These are phyloP conservation scores for Danionella cerebrum DNA, from an alignment of 2,113 vertebrate genomes.

Conservation along the genomic window DNA sequence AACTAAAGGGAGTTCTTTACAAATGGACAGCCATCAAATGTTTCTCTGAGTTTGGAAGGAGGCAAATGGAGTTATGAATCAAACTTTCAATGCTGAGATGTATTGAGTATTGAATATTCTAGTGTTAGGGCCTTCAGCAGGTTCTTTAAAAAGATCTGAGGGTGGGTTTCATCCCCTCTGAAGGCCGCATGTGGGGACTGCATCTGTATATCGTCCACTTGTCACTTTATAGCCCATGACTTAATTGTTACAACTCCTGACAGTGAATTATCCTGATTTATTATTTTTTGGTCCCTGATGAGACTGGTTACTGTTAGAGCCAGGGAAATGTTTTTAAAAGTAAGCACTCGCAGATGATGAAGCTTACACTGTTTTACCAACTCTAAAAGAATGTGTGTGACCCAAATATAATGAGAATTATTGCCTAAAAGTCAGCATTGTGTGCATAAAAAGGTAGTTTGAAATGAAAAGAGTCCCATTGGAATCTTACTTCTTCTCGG, in stretches of 20 bases:
- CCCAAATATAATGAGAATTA: not conserved
- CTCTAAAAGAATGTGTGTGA: slow-evolving; percentile 9
- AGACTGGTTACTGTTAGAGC: not conserved
- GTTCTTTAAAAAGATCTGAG: not conserved
- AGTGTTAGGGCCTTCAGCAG: not conserved
- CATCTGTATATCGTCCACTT: not conserved
- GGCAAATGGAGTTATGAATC: not conserved
- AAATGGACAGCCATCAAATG: not conserved
- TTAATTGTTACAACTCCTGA: slow-evolving; percentile 18
- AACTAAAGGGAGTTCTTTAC: not conserved
- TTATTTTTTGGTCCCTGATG: slow-evolving; percentile 7
- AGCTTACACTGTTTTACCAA: not conserved
- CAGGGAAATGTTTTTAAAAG: slow-evolving; percentile 11
- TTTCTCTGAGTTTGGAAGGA: slow-evolving; percentile 2
- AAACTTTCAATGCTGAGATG: not conserved
- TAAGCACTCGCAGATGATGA: slow-evolving; percentile 7
- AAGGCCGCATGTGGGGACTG: slow-evolving; percentile 4
- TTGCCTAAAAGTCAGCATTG: not conserved
- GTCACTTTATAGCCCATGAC: slow-evolving; percentile 10
- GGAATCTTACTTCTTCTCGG: slow-evolving; percentile 15
- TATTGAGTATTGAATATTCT: slow-evolving; percentile 1
- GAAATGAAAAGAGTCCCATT: slow-evolving; percentile 2
- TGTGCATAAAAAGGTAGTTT: not conserved
- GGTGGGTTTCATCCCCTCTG: not conserved
- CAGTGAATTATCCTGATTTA: slow-evolving; percentile 8